Evolutionary conservation across 2,113 vertebrate genomes (phyloP).

Genomic region (Aplodontia rufa): DNA sequence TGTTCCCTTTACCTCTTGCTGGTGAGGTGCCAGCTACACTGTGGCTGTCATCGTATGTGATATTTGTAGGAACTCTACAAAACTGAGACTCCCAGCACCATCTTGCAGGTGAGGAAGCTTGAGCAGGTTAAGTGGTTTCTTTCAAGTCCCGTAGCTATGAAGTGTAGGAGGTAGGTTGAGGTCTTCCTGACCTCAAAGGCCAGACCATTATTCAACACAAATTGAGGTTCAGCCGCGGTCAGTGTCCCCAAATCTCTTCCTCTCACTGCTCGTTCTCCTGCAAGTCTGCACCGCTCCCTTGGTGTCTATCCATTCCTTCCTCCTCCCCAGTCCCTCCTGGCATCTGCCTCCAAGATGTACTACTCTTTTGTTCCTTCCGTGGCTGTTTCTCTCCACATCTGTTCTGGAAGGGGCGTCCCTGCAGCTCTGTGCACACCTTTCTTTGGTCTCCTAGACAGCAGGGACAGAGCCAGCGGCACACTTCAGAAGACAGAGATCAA

Average conservation of each 20-base stretch:
- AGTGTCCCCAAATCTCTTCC: neutral
- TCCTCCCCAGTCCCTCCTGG: neutral
- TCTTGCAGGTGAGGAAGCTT: neutral
- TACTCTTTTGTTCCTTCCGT: neutral
- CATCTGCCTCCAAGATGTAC: neutral
- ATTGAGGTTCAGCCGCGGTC: neutral
- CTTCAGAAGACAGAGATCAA: neutral
- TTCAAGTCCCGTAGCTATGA: neutral
- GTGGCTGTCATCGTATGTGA: too few relatives aligned
- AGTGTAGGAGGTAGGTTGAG: neutral
- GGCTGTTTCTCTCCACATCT: neutral
- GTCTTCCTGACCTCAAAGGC: neutral
- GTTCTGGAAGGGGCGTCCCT: accelerated
- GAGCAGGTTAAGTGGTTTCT: neutral
- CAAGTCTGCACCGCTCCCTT: neutral
- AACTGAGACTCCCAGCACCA: neutral
- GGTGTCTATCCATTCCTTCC: neutral
- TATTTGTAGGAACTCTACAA: neutral
- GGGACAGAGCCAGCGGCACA: neutral
- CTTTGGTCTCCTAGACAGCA: neutral
- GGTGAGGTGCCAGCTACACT: accelerated
- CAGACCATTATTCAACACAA: accelerated
- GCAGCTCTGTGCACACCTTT: neutral
- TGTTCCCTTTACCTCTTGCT: neutral
- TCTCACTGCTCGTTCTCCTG: too few relatives aligned